Evolutionary conservation across 1,140 invertebrate genomes (phyloP).

Genomic region (Eumeta japonica): DNA sequence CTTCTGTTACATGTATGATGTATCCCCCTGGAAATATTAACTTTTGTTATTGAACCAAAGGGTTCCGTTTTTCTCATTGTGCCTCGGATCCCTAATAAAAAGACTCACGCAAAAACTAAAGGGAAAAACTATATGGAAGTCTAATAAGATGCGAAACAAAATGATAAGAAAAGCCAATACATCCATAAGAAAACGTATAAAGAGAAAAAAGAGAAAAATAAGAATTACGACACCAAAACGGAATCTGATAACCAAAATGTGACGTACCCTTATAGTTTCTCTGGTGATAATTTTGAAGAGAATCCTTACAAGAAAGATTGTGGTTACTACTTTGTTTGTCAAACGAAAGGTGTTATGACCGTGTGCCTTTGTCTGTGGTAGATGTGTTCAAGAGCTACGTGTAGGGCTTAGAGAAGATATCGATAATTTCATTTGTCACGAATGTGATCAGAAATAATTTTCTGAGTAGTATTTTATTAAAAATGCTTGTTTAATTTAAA

Average conservation of each 20-base stretch:
- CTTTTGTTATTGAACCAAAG: too few species aligned
- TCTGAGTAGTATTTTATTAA: too few species aligned
- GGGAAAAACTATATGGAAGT: too few species aligned
- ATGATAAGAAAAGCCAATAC: neutral
- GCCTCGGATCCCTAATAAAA: too few species aligned
- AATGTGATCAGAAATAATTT: too few species aligned
- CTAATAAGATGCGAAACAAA: too few species aligned
- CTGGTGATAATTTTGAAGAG: neutral
- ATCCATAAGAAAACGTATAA: neutral
- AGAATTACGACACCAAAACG: neutral
- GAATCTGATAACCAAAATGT: neutral
- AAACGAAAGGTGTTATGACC: neutral
- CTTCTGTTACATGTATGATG: too few species aligned
- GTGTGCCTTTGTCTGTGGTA: neutral
- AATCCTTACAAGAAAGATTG: neutral
- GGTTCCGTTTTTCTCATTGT: too few species aligned
- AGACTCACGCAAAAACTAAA: neutral
- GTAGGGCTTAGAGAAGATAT: neutral
- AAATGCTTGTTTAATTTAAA: too few species aligned
- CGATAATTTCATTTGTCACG: neutral
- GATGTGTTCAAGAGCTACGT: too few species aligned
- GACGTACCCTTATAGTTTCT: neutral
- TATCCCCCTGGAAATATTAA: too few species aligned
- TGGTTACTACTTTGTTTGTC: neutral
- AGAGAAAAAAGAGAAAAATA: neutral